Evolutionary conservation across 2,888 invertebrate species (phyloP).

Genomic region (Camptogramma bilineatum): DNA sequence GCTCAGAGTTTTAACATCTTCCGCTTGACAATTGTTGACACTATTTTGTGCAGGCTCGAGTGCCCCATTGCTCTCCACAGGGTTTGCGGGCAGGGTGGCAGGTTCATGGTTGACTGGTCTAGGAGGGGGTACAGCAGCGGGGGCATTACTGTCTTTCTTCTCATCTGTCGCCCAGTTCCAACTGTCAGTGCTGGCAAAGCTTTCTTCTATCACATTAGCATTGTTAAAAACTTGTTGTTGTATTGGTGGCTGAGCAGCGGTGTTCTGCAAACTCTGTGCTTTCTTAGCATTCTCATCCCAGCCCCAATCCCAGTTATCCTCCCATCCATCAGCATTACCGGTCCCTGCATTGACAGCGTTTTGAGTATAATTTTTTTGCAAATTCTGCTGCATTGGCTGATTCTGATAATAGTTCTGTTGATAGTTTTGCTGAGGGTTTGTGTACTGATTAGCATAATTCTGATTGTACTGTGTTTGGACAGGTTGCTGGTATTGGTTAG

Average conservation of each 20-base stretch:
- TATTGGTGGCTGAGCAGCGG: conserved; percentile 35
- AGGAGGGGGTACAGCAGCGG: conserved; percentile 36
- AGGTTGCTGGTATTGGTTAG: conserved; percentile 69
- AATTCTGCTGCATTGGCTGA: conserved; percentile 43
- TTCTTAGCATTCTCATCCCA: conserved; percentile 85
- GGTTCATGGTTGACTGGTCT: conserved; percentile 47
- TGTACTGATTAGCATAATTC: conserved; percentile 42
- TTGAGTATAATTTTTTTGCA: conserved; percentile 66
- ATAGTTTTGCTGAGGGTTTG: conserved; percentile 47
- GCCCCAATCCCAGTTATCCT: conserved; percentile 86
- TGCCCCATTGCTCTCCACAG: conserved; percentile 51
- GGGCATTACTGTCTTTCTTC: conserved; percentile 60
- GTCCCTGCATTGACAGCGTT: conserved; percentile 47
- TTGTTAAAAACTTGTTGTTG: conserved; percentile 62
- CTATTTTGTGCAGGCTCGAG: conserved; percentile 49
- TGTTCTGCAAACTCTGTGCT: conserved; percentile 57
- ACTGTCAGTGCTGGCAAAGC: conserved; percentile 83
- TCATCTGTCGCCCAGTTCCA: conserved; percentile 88
- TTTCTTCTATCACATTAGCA: conserved; percentile 84
- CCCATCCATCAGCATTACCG: conserved; percentile 68
- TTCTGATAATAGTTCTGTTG: conserved; percentile 43
- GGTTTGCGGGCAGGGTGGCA: conserved; percentile 45
- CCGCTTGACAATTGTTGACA: conserved; percentile 47
- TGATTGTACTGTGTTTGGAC: conserved; percentile 40
- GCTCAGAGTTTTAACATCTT: conserved; percentile 69